A percentile compares a stretch with the other conserved stretches of the same genome.
phyloP scores from a whole-genome alignment of 2,797 vertebrate genomes.

The Hydrocynus forskahlii region DNA sequence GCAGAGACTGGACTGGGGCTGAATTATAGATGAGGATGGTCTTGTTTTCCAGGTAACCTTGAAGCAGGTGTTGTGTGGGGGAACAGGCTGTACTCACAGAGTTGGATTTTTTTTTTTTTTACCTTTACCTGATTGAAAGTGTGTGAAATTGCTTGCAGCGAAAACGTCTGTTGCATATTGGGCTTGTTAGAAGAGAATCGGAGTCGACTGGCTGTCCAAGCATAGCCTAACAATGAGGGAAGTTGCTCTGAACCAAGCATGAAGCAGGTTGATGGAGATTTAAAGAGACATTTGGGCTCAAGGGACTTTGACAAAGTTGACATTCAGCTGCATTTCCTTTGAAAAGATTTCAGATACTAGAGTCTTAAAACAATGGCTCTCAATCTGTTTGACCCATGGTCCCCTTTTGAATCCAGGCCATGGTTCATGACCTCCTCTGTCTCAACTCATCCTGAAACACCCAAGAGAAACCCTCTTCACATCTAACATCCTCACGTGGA shows the following conservation, averaged over 20 bases:
- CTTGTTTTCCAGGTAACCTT: conserved; percentile 48
- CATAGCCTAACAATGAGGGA: neutral
- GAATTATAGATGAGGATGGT: conserved; percentile 55
- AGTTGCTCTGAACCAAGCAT: neutral
- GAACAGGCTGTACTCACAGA: neutral
- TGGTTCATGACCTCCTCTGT: neutral
- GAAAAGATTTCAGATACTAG: neutral
- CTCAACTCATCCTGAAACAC: neutral
- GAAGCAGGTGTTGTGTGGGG: conserved; percentile 26
- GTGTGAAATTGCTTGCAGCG: neutral
- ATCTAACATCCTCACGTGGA: neutral
- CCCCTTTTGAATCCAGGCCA: neutral
- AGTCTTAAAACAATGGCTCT: neutral
- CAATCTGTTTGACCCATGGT: neutral
- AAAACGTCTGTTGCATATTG: neutral
- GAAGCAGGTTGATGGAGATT: neutral
- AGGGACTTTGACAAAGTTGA: neutral
- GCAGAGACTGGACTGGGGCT: conserved; percentile 15
- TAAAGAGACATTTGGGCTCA: neutral
- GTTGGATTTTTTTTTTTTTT: neutral
- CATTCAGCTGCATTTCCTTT: conserved; percentile 4
- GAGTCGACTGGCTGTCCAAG: neutral
- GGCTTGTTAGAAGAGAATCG: neutral
- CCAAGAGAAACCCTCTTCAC: neutral
- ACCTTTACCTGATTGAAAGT: neutral